phyloP scores from a whole-genome alignment of 2,888 invertebrate genomes.

The Tipula confusa region DNA sequence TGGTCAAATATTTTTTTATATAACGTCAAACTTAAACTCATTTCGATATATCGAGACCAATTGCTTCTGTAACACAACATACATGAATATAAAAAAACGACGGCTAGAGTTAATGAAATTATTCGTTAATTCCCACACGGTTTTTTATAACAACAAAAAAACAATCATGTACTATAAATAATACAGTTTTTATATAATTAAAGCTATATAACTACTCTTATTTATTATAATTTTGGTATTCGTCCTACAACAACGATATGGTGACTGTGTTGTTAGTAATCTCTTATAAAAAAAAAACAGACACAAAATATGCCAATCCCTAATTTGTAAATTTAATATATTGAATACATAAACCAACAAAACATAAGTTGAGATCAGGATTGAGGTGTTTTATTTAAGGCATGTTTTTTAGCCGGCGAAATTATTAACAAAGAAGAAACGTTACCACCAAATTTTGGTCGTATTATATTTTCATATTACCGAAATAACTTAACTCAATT shows the following conservation, averaged over 20 bases:
- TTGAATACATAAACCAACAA: background rate
- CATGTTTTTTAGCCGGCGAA: background rate
- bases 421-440: background rate
- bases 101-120: background rate
- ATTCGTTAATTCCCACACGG: background rate
- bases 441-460: background rate
- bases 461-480: background rate
- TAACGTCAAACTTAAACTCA: background rate
- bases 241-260: background rate
- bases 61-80: background rate
- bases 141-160: background rate
- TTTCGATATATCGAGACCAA: background rate
- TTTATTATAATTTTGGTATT: constrained; percentile 5
- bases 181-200: background rate
- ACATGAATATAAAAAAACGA: background rate
- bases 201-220: background rate
- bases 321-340: background rate
- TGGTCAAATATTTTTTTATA: background rate
- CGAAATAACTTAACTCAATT: background rate
- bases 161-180: constrained; percentile 6
- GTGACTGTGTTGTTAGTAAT: background rate
- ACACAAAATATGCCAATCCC: background rate
- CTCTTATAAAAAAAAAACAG: background rate
- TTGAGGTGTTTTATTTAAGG: background rate
- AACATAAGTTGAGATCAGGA: background rate